phyloP scores from a whole-genome alignment of 1,140 invertebrate genomes.

The Cherax destructor region DNA sequence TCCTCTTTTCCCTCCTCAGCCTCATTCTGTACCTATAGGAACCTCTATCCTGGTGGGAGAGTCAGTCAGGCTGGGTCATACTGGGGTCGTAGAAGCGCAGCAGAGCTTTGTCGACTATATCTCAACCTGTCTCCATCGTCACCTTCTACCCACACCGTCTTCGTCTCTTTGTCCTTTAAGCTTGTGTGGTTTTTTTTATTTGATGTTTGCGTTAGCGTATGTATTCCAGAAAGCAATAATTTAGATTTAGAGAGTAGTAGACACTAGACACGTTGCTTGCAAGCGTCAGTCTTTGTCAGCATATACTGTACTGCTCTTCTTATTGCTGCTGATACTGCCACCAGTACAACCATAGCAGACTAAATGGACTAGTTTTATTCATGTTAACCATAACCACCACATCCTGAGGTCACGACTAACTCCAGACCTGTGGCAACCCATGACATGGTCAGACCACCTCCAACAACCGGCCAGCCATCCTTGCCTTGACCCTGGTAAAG shows the following conservation, averaged over 20 bases:
- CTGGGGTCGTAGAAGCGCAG: constrained; percentile 31
- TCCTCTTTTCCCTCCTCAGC: not conserved
- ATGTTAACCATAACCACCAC: not conserved
- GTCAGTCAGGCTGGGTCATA: constrained; percentile 42
- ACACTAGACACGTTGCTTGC: not conserved
- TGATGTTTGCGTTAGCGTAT: not conserved
- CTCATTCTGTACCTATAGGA: not conserved
- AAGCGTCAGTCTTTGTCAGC: not conserved
- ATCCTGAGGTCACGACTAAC: not conserved
- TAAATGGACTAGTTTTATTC: not conserved
- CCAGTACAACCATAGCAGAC: not conserved
- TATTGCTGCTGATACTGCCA: not conserved
- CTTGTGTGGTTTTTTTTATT: constrained; percentile 11
- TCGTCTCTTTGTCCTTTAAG: not conserved
- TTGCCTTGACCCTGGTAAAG: not conserved
- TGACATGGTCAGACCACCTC: not conserved
- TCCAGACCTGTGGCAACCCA: not conserved
- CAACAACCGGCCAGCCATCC: not conserved
- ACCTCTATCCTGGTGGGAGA: constrained; percentile 6
- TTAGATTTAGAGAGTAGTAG: not conserved
- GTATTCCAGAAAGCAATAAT: constrained; percentile 5
- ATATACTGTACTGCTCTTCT: too few relatives aligned
- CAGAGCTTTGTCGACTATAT: constrained; percentile 16
- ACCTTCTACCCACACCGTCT: not conserved
- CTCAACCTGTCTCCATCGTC: not conserved